A percentile compares a stretch with the other conserved stretches of the same genome.
phyloP scores from a whole-genome alignment of 2,797 vertebrate species.

The Poeciliopsis presidionis region DNA sequence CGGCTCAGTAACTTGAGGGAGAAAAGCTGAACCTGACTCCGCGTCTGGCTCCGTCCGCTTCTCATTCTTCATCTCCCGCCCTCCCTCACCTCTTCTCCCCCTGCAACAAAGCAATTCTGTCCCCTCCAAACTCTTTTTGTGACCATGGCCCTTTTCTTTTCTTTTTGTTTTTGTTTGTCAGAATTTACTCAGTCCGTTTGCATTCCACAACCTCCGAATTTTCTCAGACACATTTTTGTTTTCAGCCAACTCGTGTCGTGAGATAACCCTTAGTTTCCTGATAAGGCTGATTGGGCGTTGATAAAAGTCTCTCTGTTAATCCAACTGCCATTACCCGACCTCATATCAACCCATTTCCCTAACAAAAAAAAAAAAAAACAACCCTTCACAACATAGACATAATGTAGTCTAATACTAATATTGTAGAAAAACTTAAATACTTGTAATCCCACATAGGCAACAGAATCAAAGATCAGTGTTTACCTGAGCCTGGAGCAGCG shows the following conservation, averaged over 20 bases:
- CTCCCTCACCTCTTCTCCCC: slow-evolving; percentile 25
- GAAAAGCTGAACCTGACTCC: slow-evolving; percentile 49
- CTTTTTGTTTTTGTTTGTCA: slow-evolving; percentile 22
- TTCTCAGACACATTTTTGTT: slow-evolving; percentile 25
- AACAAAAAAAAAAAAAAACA: not conserved
- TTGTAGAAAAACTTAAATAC: not conserved
- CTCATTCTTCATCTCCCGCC: slow-evolving; percentile 44
- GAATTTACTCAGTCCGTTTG: slow-evolving; percentile 37
- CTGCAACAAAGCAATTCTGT: slow-evolving; percentile 28
- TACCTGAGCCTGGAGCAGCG: slow-evolving; percentile 64
- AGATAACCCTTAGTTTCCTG: slow-evolving; percentile 63
- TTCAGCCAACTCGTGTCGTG: slow-evolving; percentile 59
- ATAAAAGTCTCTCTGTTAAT: slow-evolving; percentile 54
- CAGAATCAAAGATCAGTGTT: slow-evolving; percentile 42
- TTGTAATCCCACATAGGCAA: not conserved
- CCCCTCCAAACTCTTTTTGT: slow-evolving; percentile 19
- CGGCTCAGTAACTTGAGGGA: slow-evolving; percentile 30
- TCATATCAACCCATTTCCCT: slow-evolving; percentile 29
- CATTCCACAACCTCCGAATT: slow-evolving; percentile 27
- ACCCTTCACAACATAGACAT: not conserved
- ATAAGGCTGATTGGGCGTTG: slow-evolving; percentile 71
- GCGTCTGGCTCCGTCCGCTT: slow-evolving; percentile 42
- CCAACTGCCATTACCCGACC: slow-evolving; percentile 46
- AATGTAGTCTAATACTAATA: not conserved
- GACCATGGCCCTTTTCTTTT: slow-evolving; percentile 2